These are phyloP conservation scores for Melanotaenia maccullochi DNA, from an alignment of 2,797 vertebrate species.

Conservation along the genomic window DNA sequence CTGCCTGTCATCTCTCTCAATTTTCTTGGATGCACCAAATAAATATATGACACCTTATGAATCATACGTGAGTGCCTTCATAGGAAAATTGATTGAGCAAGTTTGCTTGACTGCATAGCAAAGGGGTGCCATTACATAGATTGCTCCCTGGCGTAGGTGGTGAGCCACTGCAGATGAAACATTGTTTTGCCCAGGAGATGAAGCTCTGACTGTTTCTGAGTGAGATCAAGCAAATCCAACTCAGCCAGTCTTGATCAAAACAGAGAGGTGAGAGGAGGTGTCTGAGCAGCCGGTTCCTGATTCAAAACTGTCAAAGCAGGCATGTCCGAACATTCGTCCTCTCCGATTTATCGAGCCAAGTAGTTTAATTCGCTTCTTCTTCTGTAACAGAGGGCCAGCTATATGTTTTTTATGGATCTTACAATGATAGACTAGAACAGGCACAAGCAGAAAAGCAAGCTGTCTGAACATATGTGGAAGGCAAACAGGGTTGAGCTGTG, in stretches of 20 bases:
- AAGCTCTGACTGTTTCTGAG: constrained; percentile 50
- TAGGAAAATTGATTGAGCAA: constrained; percentile 15
- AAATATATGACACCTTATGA: constrained; percentile 40
- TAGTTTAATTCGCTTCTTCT: constrained; percentile 47
- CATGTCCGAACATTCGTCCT: constrained; percentile 47
- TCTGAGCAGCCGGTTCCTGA: constrained; percentile 19
- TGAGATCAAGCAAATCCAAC: constrained; percentile 41
- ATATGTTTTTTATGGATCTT: constrained; percentile 40
- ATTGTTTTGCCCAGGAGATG: constrained; percentile 28
- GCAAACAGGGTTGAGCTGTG: constrained; percentile 32
- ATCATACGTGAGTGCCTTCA: constrained; percentile 31
- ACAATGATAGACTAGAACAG: constrained; percentile 38
- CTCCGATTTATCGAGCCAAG: constrained; percentile 47
- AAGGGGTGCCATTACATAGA: constrained; percentile 23
- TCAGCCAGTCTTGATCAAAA: constrained; percentile 46
- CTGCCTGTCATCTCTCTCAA: constrained; percentile 15
- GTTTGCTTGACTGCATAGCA: constrained; percentile 26
- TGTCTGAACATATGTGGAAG: constrained; percentile 47
- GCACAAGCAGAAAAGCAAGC: constrained; percentile 22
- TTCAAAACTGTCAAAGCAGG: constrained; percentile 32
- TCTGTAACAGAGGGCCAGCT: constrained; percentile 24
- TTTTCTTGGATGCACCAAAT: constrained; percentile 36
- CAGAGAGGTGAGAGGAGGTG: constrained; percentile 49
- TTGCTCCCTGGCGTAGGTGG: constrained; percentile 46
- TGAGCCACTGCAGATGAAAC: constrained; percentile 43